These are phyloP conservation scores for Psittacula derbiana DNA, from an alignment of 2,797 vertebrate genomes.

Conservation along the genomic window DNA sequence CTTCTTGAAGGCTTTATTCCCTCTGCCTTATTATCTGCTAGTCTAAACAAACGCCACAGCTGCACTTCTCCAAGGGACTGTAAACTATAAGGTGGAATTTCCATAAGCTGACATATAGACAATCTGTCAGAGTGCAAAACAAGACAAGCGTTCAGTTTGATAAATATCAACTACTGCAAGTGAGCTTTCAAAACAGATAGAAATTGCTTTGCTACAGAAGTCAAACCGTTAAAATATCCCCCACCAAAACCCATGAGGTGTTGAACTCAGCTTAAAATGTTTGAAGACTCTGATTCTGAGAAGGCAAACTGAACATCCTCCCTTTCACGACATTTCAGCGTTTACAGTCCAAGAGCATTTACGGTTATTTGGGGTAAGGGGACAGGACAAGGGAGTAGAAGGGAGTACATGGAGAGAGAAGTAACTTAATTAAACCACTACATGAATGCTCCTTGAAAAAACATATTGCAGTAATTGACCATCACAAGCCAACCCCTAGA, in stretches of 20 bases:
- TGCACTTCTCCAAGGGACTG: not conserved
- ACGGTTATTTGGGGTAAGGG: not conserved
- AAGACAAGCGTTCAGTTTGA: not conserved
- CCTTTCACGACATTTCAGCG: not conserved
- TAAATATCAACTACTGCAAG: not conserved
- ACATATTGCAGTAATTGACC: not conserved
- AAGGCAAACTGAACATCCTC: not conserved
- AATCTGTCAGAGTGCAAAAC: not conserved
- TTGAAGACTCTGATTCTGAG: not conserved
- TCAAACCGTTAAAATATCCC: conserved; percentile 1
- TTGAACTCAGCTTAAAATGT: not conserved
- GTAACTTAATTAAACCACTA: not conserved
- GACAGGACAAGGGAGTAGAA: not conserved
- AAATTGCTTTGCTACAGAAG: not conserved
- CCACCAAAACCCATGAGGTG: not conserved
- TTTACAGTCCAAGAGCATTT: not conserved
- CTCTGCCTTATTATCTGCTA: not conserved
- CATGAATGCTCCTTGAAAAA: not conserved
- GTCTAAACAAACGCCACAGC: conserved; percentile 25
- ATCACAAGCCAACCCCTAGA: not conserved
- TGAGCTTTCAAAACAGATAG: not conserved
- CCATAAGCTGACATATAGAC: not conserved
- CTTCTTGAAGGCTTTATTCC: not conserved
- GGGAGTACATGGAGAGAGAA: not conserved
- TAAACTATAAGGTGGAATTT: conserved; percentile 1